Evolutionary conservation across 2,113 vertebrate genomes (phyloP), one percentile per base, ranked within the genome.

Genomic region (Setophaga coronata): DNA sequence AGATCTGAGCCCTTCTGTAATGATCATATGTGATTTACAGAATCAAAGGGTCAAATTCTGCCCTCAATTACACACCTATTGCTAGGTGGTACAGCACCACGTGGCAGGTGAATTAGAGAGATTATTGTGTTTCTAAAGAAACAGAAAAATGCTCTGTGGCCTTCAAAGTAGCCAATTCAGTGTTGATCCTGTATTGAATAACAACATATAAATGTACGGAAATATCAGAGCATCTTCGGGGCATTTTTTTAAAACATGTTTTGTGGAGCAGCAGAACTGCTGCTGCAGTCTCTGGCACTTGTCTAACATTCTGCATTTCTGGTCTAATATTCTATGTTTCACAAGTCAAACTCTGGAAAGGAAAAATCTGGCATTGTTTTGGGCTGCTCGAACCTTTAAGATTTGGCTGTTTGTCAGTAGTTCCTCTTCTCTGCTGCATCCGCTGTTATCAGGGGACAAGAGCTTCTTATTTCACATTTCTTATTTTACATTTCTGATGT

Each of bases 11-110:
- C 67, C 93, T 67, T 93, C 85, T 84, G 82, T 93, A 90, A 96
- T 73, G 93, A 96, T 97, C 96, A 84, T 88, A 74, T 31, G 82
- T 92, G 93, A 97, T 94, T 92, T 95, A 94, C 82, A 94, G 96
- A 95, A 95, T 96, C 96, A 97, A 96, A 97, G 96, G 95, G 96
- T 96, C 96, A 96, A 67, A 96, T 96, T 61, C 90, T 95, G 95
- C 96, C 95, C 96, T 96, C 95, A 96, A 78, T 95, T 96, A 95
- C 82, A 1, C 82, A 95, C 88, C 95, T 94, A 88, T 89, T 83
- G 95, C 91, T 88, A 93, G 87, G 90, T 95, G 92, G 90, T 81
- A 78, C 79, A 86, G 71, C 80, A 93, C 82, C 85, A 88, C 80
- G 33, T 80, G 92, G 79, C 90, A 96, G 21, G 13, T 87, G 78